Evolutionary conservation across 2,797 vertebrate species (phyloP), one percentile per base, ranked within the genome.

Genomic region (Galago senegalensis): DNA sequence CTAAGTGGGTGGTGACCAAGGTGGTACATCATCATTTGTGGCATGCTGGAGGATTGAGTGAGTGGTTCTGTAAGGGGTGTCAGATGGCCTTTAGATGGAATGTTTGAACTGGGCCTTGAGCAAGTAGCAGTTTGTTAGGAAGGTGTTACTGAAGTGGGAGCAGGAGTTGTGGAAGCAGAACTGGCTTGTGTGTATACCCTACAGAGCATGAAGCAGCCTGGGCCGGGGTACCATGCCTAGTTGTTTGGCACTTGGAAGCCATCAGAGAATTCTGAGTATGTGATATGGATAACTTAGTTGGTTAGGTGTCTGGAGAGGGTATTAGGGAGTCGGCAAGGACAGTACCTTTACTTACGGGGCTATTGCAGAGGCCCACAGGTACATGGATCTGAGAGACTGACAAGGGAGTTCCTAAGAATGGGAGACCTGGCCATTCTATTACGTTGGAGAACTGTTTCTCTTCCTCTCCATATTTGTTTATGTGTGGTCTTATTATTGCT

Each of bases 341-440:
- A 63, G n/a, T 37, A 27, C 53, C 31, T 43, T 20, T 13, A 49
- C 11, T 34, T 17, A 53, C 49, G 56, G 7, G 3, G 61, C 27
- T 56, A 23, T 53, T 20, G 7, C 31, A 11, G 29, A 56, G 25
- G 29, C 76, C 67, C 2, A 25, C 0, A 53, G 69, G 37, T 58
- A 0, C 1, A 0, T 18, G 34, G 17, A 16, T 21, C 27, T 31
- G 79, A 34, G 43, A 65, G 70, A 18, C 27, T 8, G 79, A 20
- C 1, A 1, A 13, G 34, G 56, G 31, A 16, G 23, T 13, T 27
- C 16, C 43, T 31, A 37, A 53, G 12, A 29, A 25, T 7, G 12
- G 49, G 20, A 80, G 79, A 49, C 65, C 13, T 69, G 69, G 43
- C 0, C 11, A 34, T 3, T 53, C 63, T 37, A 0, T 40, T 37